Base-by-base conservation (phyloP, 2,113 vertebrate genomes). In the Microtus montanus region DNA sequence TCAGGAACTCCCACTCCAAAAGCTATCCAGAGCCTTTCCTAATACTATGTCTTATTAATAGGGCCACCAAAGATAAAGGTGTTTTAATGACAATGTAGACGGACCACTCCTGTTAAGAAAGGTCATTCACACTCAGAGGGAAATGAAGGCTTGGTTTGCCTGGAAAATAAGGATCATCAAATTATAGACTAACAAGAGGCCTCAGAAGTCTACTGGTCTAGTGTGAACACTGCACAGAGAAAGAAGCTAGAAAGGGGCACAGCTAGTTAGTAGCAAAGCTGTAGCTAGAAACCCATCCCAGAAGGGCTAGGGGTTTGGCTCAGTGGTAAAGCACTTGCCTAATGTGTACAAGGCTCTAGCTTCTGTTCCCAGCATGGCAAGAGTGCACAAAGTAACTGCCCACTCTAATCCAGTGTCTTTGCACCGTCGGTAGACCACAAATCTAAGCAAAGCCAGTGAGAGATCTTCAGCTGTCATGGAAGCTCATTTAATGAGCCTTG, bases 141-240 rank as follows among this genome's bases (percentile, higher is more conserved):
- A 83, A 79, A 52, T 52, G 70, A 68, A 88, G 24, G 35, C 47
- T 89, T 74, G n/a, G 13, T 64, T 90, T 90, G 24, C 47, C 24
- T 94, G 73, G 44, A 92, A 92, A 84, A 84, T 80, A 89, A 92
- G n/a, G 75, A 70, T 87, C 22, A 52, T 80, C 71, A 77, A 70
- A 80, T 84, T 71, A 87, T 24, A 75, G 38, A 92, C 89, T 73
- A 90, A 54, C 58, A 88, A 86, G 83, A 52, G 7, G 28, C 3
- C 24, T 86, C 44, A 17, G 70, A 91, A 49, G 10, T 94, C 84
- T 87, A 87, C 92, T 91, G n/a, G 24, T 49, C 22, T 47, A 84
- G 70, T 49, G 13, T 12, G 47, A 87, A 74, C 7, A 35, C 80
- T 66, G 64, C 54, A 15, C 82, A 85, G 87, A n/a, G n/a, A n/a